Conservation (phyloP, 1,140 invertebrate species). For the Gonioctena quinquepunctata region DNA sequence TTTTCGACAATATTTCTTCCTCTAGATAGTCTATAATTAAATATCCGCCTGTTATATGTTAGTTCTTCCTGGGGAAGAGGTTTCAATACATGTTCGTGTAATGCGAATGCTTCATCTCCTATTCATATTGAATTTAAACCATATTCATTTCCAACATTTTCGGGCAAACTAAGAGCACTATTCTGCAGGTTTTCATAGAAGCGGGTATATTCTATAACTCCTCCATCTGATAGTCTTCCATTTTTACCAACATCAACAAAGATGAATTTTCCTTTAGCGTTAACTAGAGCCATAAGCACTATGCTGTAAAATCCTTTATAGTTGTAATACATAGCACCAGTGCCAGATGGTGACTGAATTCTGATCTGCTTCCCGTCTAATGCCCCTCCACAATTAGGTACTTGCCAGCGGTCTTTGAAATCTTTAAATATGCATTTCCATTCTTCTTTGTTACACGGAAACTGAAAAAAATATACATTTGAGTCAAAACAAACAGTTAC, state of each 20-base stretch:
- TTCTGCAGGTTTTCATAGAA: not conserved
- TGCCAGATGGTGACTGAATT: constrained; percentile 42
- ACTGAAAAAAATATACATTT: too few relatives aligned
- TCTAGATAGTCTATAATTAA: constrained; percentile 2
- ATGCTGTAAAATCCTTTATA: constrained; percentile 48
- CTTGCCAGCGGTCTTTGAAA: too few relatives aligned
- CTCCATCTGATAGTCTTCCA: constrained; percentile 30
- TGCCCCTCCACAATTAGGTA: constrained; percentile 52
- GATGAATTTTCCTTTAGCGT: constrained; percentile 45
- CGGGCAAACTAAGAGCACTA: not conserved
- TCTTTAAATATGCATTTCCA: too few relatives aligned
- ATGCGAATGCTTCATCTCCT: constrained; percentile 16
- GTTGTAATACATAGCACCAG: constrained; percentile 38
- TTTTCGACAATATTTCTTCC: constrained; percentile 14
- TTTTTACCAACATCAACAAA: constrained; percentile 41
- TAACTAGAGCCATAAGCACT: constrained; percentile 47
- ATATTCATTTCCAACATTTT: not conserved
- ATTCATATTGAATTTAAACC: not conserved
- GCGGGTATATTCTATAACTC: not conserved
- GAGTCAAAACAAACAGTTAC: too few relatives aligned
- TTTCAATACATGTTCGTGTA: constrained; percentile 19
- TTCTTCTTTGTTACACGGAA: too few relatives aligned
- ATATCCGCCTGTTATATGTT: not conserved
- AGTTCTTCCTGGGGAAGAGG: constrained; percentile 9
- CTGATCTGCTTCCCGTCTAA: constrained; percentile 56